These are phyloP conservation scores for Hydrotaea cyrtoneurina DNA, from an alignment of 2,888 invertebrate species.

Conservation along the genomic window DNA sequence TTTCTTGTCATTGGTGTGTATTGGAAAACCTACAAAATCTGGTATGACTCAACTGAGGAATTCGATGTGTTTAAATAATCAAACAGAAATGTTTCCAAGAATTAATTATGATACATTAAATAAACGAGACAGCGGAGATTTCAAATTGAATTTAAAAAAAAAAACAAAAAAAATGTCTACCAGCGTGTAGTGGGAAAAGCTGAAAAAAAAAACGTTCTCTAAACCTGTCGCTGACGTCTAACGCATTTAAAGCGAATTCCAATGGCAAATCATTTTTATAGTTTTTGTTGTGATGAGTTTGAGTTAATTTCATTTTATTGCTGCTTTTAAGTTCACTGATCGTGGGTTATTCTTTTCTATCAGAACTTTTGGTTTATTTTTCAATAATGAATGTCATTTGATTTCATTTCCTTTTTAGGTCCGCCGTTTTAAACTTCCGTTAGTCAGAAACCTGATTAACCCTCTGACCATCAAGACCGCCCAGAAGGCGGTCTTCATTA, in stretches of 20 bases:
- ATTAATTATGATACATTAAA: constrained; percentile 19
- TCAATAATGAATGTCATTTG: too few relatives aligned
- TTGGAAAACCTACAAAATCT: constrained; percentile 21
- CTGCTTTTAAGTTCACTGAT: too few relatives aligned
- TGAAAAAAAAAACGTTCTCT: not conserved
- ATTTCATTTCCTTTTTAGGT: too few relatives aligned
- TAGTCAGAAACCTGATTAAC: too few relatives aligned
- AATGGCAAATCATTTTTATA: not conserved
- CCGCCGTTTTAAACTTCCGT: too few relatives aligned
- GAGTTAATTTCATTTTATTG: not conserved
- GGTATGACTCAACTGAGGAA: constrained; percentile 3
- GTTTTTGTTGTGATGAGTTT: not conserved
- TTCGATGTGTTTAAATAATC: constrained; percentile 7
- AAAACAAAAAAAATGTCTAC: not conserved
- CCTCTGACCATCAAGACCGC: too few relatives aligned
- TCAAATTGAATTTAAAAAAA: not conserved
- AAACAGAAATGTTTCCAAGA: constrained; percentile 9
- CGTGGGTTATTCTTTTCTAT: too few relatives aligned
- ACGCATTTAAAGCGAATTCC: not conserved
- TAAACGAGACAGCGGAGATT: not conserved
- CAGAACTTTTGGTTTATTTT: too few relatives aligned
- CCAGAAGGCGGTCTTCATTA: too few relatives aligned
- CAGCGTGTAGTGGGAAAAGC: not conserved
- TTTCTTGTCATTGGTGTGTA: not conserved
- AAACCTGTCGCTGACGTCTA: not conserved